Evolutionary conservation across 2,797 vertebrate genomes (phyloP), one percentile per base, ranked within the genome.

Genomic region (Scarus forsteni): DNA sequence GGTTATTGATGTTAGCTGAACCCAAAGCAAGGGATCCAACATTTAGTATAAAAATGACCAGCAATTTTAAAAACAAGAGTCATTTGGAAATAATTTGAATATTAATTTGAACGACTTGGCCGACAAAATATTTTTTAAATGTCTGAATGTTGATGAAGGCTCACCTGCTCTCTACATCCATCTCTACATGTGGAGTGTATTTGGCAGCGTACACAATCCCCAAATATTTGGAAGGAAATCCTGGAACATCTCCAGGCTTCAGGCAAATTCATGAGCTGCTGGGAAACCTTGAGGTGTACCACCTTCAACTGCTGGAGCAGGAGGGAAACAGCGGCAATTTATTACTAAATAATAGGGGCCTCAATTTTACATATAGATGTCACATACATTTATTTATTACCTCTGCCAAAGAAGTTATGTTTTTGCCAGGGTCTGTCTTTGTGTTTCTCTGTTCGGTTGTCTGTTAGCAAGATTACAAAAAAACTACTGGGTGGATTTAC

Each of bases 161-260:
- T 27, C 15, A 13, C 18, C 18, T 13, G 27, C 27, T 27, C 27
- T 27, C 13, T 13, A 56, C 38, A 61, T 1, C 62, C 1, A 15
- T 58, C 1, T 48, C 19, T 39, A 27, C 6, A 16, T 35, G 10
- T 52, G 13, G 12, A 59, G 10, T 13, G 18, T 42, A 35, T 0
- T 3, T 48, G 6, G 38, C 38, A 39, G n/a, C 13, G n/a, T 69
- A 58, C 60, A 12, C 8, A 18, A 58, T 62, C 10, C 63, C 15
- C 14, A 52, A 13, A 58, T 75, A 73, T 67, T 36, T 79, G 51
- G 66, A 61, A 46, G 45, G 64, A 55, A 75, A 76, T 49, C 58
- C 66, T 14, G 14, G 18, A 48, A 15, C 59, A 49, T 71, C 49
- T 44, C 49, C 52, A 7, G 59, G 52, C 63, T 83, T 52, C n/a